Conservation (phyloP, 2,888 invertebrate genomes). For the Tholera decimalis region DNA sequence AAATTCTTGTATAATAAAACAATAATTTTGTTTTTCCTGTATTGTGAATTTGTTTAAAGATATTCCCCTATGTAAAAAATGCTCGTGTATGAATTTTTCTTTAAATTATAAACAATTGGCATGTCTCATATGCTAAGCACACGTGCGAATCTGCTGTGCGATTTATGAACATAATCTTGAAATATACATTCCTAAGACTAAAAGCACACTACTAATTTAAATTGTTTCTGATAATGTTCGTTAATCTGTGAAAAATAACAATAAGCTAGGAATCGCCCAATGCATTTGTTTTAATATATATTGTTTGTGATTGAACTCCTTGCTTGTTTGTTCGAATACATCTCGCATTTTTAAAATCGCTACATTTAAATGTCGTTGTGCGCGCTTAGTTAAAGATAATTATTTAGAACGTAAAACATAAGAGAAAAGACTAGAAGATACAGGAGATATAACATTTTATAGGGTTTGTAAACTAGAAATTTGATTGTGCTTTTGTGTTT, state of each 20-base stretch:
- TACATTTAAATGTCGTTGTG: too few species aligned
- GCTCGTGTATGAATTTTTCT: conserved; percentile 19
- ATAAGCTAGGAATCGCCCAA: too few species aligned
- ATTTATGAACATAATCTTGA: conserved; percentile 10
- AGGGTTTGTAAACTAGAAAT: not conserved
- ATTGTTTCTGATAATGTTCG: too few species aligned
- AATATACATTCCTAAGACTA: not conserved
- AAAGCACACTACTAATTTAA: too few species aligned
- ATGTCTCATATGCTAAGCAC: conserved; percentile 25
- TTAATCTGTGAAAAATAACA: too few species aligned
- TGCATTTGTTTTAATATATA: too few species aligned
- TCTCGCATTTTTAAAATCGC: too few species aligned
- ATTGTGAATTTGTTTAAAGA: conserved; percentile 18
- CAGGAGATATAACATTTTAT: not conserved
- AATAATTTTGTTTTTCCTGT: conserved; percentile 4
- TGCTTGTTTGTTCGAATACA: too few species aligned
- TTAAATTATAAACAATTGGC: conserved; percentile 11
- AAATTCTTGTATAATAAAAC: too few species aligned
- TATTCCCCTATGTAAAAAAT: conserved; percentile 5
- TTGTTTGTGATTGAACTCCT: too few species aligned
- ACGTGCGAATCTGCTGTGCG: conserved; percentile 49
- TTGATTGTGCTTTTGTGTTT: too few species aligned
- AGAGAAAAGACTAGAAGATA: not conserved
- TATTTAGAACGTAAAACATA: not conserved
- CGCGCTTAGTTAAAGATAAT: too few species aligned